A percentile compares a stretch with the other conserved stretches of the same genome.
phyloP scores from a whole-genome alignment of 2,888 invertebrate genomes.

The Drosophila ezoana region DNA sequence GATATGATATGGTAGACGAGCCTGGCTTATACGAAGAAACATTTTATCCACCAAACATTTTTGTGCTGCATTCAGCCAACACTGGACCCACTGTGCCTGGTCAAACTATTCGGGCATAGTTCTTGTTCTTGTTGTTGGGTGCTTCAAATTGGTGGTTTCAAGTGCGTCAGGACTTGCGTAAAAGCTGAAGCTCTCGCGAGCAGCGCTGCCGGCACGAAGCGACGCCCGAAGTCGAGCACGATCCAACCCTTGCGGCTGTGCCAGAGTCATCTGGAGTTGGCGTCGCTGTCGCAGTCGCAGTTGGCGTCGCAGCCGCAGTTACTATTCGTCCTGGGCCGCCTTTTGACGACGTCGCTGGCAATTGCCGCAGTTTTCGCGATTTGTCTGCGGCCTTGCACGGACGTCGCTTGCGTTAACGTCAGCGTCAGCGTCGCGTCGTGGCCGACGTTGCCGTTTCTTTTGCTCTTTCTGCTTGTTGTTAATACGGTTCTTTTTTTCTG shows the following conservation, averaged over 20 bases:
- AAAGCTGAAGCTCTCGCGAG: slow-evolving; percentile 58
- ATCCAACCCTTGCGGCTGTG: slow-evolving; percentile 49
- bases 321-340: slow-evolving; percentile 43
- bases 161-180: slow-evolving; percentile 70
- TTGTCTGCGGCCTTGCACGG: slow-evolving; percentile 65
- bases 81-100: slow-evolving; percentile 30
- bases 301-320: slow-evolving; percentile 23
- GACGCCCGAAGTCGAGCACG: slow-evolving; percentile 3
- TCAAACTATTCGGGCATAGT: slow-evolving; percentile 10
- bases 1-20: no score
- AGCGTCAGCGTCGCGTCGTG: slow-evolving; percentile 32
- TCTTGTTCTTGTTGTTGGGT: neutral
- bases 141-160: slow-evolving; percentile 18
- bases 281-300: slow-evolving; percentile 11
- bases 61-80: neutral
- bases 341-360: slow-evolving; percentile 37
- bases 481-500: slow-evolving; percentile 6
- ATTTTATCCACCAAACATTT: neutral
- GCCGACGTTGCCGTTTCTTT: slow-evolving; percentile 45
- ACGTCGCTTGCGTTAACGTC: slow-evolving; percentile 41
- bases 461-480: slow-evolving; percentile 40
- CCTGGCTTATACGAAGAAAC: neutral
- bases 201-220: slow-evolving; percentile 11
- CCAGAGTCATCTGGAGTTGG: slow-evolving; percentile 39
- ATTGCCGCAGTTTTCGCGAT: slow-evolving; percentile 57